phyloP scores from a whole-genome alignment of 2,113 vertebrate genomes.

The Lampris megalopsis region DNA sequence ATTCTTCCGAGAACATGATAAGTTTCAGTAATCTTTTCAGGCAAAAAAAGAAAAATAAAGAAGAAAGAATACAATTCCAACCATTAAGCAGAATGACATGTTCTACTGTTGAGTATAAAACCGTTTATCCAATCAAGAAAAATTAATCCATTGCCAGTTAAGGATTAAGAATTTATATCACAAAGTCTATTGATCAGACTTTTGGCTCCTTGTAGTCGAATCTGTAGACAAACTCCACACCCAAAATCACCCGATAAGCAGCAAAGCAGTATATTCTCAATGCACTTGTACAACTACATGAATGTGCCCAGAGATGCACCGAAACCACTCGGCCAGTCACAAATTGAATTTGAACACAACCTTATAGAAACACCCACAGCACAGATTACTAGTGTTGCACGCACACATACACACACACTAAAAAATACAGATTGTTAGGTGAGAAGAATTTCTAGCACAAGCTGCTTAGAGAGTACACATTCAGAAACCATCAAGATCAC shows the following conservation, averaged over 20 bases:
- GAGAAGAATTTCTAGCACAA: conserved; percentile 18
- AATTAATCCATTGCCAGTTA: not conserved
- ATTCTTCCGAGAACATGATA: not conserved
- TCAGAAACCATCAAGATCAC: conserved; percentile 31
- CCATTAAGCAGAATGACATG: not conserved
- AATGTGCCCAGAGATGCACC: conserved; percentile 23
- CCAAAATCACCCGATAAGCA: conserved; percentile 27
- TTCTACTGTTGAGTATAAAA: conserved; percentile 33
- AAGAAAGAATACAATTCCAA: no score
- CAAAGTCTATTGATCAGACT: conserved; percentile 33
- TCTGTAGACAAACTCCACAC: conserved; percentile 18
- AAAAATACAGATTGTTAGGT: conserved; percentile 28
- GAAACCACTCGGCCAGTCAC: conserved; percentile 24
- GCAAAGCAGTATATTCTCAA: conserved; percentile 31
- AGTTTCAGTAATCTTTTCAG: not conserved
- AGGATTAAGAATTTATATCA: not conserved
- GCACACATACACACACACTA: conserved; percentile 16
- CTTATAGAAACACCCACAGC: conserved; percentile 10
- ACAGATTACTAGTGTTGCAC: not conserved
- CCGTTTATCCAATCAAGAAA: conserved; percentile 20
- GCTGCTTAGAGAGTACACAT: conserved; percentile 50
- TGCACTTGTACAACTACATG: conserved; percentile 30
- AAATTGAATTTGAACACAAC: conserved; percentile 25
- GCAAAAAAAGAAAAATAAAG: not conserved
- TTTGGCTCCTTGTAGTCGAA: conserved; percentile 23